Percentiles rank a stretch among this genome's conserved stretches.
These are phyloP conservation scores for Melanostigma gelatinosum DNA, from an alignment of 2,113 vertebrate genomes.

Conservation along the genomic window DNA sequence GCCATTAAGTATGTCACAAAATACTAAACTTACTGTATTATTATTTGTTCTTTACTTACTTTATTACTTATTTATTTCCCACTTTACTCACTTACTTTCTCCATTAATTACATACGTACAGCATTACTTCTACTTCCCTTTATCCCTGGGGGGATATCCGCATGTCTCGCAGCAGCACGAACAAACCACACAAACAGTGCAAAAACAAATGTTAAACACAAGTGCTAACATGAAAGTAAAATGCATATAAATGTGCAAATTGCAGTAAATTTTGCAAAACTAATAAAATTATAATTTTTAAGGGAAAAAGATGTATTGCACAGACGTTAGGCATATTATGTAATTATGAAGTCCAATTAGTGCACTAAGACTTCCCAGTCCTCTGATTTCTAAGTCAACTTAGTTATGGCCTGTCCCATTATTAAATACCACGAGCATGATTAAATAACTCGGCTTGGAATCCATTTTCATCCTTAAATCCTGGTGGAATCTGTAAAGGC, in stretches of 20 bases:
- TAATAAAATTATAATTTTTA: neutral
- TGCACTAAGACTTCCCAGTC: neutral
- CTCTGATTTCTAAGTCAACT: conserved; percentile 26
- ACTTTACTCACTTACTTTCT: neutral
- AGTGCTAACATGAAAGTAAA: neutral
- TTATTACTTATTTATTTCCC: neutral
- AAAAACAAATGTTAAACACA: neutral
- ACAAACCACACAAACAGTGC: neutral
- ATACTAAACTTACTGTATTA: neutral
- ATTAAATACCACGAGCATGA: conserved; percentile 55
- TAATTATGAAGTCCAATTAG: neutral
- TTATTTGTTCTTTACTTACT: neutral
- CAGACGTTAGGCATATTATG: neutral
- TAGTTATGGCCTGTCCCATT: conserved; percentile 51
- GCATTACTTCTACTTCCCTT: neutral
- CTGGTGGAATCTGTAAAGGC: conserved; percentile 35
- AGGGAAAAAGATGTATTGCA: neutral
- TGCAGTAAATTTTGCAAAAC: neutral
- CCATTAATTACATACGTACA: neutral
- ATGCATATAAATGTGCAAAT: neutral
- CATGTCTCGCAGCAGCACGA: neutral
- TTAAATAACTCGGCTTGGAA: conserved; percentile 43
- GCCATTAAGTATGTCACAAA: too few relatives aligned
- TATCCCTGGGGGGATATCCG: too few relatives aligned
- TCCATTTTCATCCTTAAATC: conserved; percentile 47